Percentiles rank a stretch among this genome's conserved stretches.
Evolutionary conservation across 2,113 vertebrate genomes (phyloP).

Genomic region (Heterotilapia buettikoferi): DNA sequence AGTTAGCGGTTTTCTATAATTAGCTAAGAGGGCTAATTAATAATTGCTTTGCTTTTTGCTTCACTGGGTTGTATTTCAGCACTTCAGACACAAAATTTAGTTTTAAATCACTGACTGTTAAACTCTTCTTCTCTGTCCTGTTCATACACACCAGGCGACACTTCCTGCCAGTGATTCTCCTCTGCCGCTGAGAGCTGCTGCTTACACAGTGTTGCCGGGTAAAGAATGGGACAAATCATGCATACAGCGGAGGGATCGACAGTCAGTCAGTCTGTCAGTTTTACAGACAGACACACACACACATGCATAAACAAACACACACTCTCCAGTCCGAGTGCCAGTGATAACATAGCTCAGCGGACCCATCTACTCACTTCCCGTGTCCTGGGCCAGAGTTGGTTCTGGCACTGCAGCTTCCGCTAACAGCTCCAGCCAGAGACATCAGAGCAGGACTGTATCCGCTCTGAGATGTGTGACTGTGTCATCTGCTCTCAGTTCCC

Average conservation of each 20-base stretch:
- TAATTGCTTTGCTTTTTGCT: neutral
- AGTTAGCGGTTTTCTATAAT: neutral
- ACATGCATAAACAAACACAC: constrained; percentile 38
- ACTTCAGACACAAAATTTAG: neutral
- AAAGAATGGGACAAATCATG: constrained; percentile 69
- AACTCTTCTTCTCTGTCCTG: neutral
- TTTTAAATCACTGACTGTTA: neutral
- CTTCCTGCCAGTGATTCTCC: constrained; percentile 49
- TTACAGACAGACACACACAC: constrained; percentile 40
- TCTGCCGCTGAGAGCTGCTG: constrained; percentile 30
- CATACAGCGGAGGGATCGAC: constrained; percentile 51
- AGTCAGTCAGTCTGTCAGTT: constrained; percentile 43
- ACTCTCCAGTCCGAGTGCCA: constrained; percentile 40
- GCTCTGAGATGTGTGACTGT: constrained; percentile 33
- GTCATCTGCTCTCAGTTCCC: constrained; percentile 45
- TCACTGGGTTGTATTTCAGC: neutral
- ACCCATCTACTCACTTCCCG: constrained; percentile 43
- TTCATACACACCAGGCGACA: constrained; percentile 1
- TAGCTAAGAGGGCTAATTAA: neutral
- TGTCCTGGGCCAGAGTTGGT: constrained; percentile 60
- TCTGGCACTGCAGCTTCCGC: constrained; percentile 64
- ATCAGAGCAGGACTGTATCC: constrained; percentile 39
- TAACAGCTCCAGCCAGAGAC: constrained; percentile 39
- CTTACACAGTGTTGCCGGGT: constrained; percentile 52
- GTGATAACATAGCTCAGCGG: constrained; percentile 61